Conservation (phyloP, 2,113 vertebrate genomes). For the Lanius collurio region DNA sequence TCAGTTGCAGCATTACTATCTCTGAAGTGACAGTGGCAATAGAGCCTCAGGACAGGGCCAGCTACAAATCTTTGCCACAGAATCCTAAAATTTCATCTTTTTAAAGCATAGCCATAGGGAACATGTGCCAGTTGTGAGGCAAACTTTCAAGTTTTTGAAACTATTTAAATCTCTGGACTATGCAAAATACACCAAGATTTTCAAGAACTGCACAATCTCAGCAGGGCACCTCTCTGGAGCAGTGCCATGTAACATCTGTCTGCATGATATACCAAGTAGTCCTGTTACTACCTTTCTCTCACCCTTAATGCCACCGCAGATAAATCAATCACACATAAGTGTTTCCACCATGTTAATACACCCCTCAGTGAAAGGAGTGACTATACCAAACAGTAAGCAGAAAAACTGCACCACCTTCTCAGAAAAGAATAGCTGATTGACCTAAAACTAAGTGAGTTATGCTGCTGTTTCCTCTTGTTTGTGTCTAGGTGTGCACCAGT, state of each 20-base stretch:
- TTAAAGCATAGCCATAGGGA: not conserved
- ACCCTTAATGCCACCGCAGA: not conserved
- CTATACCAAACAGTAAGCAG: not conserved
- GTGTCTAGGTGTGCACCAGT: not conserved
- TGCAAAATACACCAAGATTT: not conserved
- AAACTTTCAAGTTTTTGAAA: not conserved
- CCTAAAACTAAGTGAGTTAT: not conserved
- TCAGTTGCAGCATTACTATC: not conserved
- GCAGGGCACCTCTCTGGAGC: not conserved
- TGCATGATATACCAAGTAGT: rapidly evolving
- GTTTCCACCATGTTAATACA: not conserved
- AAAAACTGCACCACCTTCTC: not conserved
- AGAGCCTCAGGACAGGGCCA: not conserved
- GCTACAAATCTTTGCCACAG: not conserved
- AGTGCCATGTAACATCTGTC: rapidly evolving
- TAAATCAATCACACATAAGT: not conserved
- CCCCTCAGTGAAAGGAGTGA: not conserved
- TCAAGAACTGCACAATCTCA: not conserved
- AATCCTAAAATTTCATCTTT: not conserved
- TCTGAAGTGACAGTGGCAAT: not conserved
- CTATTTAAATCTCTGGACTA: not conserved
- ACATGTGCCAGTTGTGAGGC: not conserved
- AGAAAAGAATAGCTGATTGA: not conserved
- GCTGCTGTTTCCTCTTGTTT: not conserved
- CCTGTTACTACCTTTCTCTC: not conserved